Evolutionary conservation across 2,113 vertebrate species (phyloP), one percentile per base, ranked within the genome.

Genomic region (Passer domesticus): DNA sequence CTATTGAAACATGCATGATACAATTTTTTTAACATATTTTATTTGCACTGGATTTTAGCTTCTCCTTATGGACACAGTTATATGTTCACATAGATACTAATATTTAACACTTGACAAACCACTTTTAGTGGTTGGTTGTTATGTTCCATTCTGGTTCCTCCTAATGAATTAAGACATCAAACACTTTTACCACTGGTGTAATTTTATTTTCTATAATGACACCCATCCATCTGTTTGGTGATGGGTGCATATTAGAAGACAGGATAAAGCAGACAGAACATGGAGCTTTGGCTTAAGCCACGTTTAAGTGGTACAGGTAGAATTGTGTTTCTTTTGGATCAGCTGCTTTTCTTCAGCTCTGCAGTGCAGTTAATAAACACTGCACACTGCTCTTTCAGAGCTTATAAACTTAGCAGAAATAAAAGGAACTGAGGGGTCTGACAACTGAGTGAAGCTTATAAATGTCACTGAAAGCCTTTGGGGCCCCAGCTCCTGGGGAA

Each of bases 351-450:
- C 85, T 86, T 78, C 47, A 67, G 60, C 59, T 90, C 83, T 90
- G 73, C 2, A 2, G 76, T 52, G 64, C 41, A 93, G 86, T 89
- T 96, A 83, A 94, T 96, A 96, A 97, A 88, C 2, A 13, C 49
- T 81, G 66, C 60, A 94, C 83, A 83, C 83, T 76, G 60, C 35
- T 83, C 67, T 90, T 96, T 87, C 93, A 77, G 93, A 92, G 68
- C 83, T 96, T 95, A 93, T 96, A 96, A 97, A 96, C 86, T 89
- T 90, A 68, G 60, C 85, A 95, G 88, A 93, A 96, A 94, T 95
- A 92, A 96, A 95, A 95, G 77, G 85, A 90, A 52, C 94, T 83
- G 43, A 93, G 73, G 69, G 72, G 44, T 58, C 88, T 94, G 92
- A 94, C 88, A 92, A 68, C 59, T 33, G 72, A 95, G 85, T 33